Conservation (phyloP, 2,888 invertebrate species). For the Leptura quadrifasciata region DNA sequence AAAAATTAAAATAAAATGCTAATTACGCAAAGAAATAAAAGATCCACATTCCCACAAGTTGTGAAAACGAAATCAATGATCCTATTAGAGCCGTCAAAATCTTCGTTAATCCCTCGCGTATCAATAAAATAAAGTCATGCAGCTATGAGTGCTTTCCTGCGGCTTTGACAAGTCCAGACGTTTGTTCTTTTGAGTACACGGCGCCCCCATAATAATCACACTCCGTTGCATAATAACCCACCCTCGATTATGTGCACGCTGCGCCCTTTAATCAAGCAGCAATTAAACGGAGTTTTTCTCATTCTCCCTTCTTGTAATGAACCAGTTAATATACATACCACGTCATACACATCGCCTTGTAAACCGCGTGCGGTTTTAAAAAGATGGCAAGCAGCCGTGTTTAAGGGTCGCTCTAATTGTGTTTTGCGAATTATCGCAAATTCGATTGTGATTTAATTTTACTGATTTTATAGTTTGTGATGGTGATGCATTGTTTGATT, state of each 20-base stretch:
- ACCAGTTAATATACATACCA: conserved; percentile 70
- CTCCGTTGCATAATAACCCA: conserved; percentile 59
- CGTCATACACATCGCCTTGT: conserved; percentile 58
- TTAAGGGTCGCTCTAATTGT: conserved; percentile 46
- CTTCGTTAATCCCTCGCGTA: conserved; percentile 24
- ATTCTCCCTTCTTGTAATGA: conserved; percentile 64
- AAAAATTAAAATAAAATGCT: neutral
- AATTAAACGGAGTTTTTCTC: conserved; percentile 71
- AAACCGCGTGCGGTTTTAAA: conserved; percentile 53
- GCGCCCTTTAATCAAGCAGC: conserved; percentile 73
- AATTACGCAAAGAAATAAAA: neutral
- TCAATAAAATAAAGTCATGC: conserved; percentile 34
- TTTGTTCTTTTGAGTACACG: conserved; percentile 63
- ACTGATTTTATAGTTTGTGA: neutral
- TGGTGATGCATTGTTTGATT: neutral
- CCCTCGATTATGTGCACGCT: conserved; percentile 65
- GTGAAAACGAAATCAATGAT: conserved; percentile 6
- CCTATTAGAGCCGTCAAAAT: conserved; percentile 31
- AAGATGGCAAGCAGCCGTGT: conserved; percentile 50
- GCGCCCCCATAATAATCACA: conserved; percentile 60
- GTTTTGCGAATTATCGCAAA: conserved; percentile 26
- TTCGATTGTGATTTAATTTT: neutral
- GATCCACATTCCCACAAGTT: neutral
- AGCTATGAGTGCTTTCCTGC: conserved; percentile 50
- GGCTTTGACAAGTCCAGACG: conserved; percentile 59